Base-by-base conservation (phyloP, 2,113 vertebrate species). In the Xerus inauris region DNA sequence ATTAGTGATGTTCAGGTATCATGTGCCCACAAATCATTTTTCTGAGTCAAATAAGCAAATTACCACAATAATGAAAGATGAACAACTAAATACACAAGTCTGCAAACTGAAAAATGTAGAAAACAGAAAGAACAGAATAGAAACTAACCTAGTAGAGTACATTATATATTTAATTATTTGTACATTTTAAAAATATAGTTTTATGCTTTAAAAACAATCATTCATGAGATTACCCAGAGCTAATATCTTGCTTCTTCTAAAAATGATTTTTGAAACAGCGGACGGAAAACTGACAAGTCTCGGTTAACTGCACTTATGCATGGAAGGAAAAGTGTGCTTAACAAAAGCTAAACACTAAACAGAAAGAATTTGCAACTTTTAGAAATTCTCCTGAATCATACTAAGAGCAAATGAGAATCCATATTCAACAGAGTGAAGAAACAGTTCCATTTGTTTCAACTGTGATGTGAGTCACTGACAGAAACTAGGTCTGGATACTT, bases 161-260 rank as follows among this genome's bases (percentile, higher is more conserved):
- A 88, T 57, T 38, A 82, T 64, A 57, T 85, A 83, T 95, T 89
- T 90, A 89, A 89, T 81, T 83, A 83, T 77, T 51, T 95, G 47
- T 82, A 92, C 45, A 89, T 73, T 91, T 85, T 19, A 82, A 95
- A 95, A 95, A 95, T 77, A 84, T 40, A 86, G 20, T 71, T 93
- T 85, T 93, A 62, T 49, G 54, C 45, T 95, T 94, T 94, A 91
- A 96, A 95, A 97, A 90, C 87, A 96, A 84, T 88, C 73, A 79
- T 71, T 95, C 71, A 65, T 72, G 49, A 86, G 26, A 73, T 57
- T 81, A 84, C 9, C 35, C 62, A 94, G 64, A 82, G 40, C 22
- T 80, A 81, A 94, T 83, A 94, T 3, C 92, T n/a, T 94, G 54
- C 64, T 83, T 87, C 32, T 91, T 97, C 92, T 90, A 30, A 91